phyloP scores from a whole-genome alignment of 2,888 invertebrate genomes.

The Timema podura region DNA sequence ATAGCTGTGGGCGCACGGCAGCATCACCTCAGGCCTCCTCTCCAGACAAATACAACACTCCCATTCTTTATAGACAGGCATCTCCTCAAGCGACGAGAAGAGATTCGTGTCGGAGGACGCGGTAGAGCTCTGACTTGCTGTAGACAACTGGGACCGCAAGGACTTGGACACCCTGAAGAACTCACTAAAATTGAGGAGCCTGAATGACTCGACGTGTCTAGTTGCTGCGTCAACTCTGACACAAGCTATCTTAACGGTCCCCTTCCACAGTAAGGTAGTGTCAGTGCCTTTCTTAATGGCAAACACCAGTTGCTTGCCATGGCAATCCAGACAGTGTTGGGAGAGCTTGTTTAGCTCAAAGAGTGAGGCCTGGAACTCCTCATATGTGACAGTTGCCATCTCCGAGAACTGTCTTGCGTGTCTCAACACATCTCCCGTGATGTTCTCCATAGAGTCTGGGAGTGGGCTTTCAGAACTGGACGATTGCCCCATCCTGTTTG shows the following conservation, averaged over 20 bases:
- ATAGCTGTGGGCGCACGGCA: slow-evolving; percentile 67
- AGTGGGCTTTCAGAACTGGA: slow-evolving; percentile 26
- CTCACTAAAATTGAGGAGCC: slow-evolving; percentile 58
- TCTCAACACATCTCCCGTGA: slow-evolving; percentile 39
- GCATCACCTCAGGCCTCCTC: slow-evolving; percentile 59
- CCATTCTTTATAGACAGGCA: slow-evolving; percentile 29
- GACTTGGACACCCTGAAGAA: slow-evolving; percentile 56
- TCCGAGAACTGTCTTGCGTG: slow-evolving; percentile 46
- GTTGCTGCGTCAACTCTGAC: slow-evolving; percentile 54
- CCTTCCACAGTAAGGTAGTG: slow-evolving; percentile 63
- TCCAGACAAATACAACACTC: slow-evolving; percentile 73
- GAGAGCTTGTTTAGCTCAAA: slow-evolving; percentile 61
- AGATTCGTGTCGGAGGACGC: neutral
- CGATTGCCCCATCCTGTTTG: slow-evolving; percentile 27
- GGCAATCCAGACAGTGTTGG: slow-evolving; percentile 54
- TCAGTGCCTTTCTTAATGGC: slow-evolving; percentile 62
- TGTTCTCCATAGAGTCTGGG: slow-evolving; percentile 36
- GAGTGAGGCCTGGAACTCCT: slow-evolving; percentile 55
- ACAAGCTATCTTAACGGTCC: slow-evolving; percentile 61
- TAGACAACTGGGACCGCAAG: slow-evolving; percentile 48
- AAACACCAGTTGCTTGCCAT: slow-evolving; percentile 61
- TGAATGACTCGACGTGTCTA: slow-evolving; percentile 53
- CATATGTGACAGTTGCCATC: slow-evolving; percentile 50
- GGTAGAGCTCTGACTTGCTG: slow-evolving; percentile 39
- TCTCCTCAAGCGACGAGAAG: slow-evolving; percentile 33